These are phyloP conservation scores for Dynastes hyllus DNA, from an alignment of 2,888 invertebrate genomes.

Conservation along the genomic window DNA sequence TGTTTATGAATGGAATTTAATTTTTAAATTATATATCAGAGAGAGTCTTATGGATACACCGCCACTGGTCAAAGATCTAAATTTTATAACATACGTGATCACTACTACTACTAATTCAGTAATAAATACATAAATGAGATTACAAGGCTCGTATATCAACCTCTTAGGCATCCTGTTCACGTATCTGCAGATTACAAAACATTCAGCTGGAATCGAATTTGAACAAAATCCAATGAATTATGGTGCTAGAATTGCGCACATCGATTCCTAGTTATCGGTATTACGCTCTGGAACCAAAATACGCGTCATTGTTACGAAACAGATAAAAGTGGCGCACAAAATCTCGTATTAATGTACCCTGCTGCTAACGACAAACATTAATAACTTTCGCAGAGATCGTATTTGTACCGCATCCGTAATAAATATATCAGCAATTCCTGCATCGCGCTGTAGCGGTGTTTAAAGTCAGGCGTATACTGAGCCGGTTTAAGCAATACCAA, in stretches of 20 bases:
- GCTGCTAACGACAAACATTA: slow-evolving; percentile 49
- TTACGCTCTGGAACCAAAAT: no score
- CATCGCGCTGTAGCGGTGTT: background rate
- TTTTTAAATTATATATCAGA: no score
- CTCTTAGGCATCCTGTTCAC: no score
- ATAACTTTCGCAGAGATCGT: slow-evolving; percentile 28
- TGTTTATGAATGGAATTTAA: no score
- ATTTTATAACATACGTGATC: no score
- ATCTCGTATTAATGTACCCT: background rate
- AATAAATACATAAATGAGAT: background rate
- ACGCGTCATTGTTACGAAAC: background rate
- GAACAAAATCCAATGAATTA: background rate
- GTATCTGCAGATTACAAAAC: background rate
- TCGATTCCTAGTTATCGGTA: background rate
- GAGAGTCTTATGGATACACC: no score
- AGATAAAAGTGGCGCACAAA: background rate
- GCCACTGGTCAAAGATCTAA: no score
- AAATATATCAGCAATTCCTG: slow-evolving; percentile 40
- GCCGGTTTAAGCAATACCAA: no score
- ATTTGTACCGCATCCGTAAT: slow-evolving; percentile 26
- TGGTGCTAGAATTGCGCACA: background rate
- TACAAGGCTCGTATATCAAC: no score
- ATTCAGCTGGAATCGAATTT: background rate
- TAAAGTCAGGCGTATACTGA: no score
- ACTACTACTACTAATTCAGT: no score